Base-by-base conservation (phyloP, 2,888 invertebrate genomes). In the Callimorpha dominula region DNA sequence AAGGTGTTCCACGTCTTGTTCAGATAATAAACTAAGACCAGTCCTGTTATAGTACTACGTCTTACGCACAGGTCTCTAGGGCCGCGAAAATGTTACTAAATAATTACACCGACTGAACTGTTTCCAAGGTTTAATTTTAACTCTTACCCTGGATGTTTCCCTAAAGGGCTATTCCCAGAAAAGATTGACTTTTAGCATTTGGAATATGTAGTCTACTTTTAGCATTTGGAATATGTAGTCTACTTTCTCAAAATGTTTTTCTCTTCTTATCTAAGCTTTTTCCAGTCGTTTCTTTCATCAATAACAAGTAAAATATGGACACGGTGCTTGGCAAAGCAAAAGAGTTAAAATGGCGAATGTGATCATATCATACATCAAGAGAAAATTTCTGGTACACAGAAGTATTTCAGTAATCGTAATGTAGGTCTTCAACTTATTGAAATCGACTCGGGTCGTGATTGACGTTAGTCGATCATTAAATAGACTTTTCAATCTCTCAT, bases 1-100 rank as follows among this genome's bases (percentile, higher is more conserved):
- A 84, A 84, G 82, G 84, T 82, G 75, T 76, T 81, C 78, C 78
- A 82, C 84, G 76, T 79, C 81, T 68, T 76, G 75, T 72, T 54
- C 72, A 79, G 77, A 78, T 78, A 81, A 74, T 81, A 80, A 75
- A 77, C 63, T 68, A 9, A 75, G 81, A 84, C 83, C 81, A 71
- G 84, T 84, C 74, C 70, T 69, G 69, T 68, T 66, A 72, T 82
- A 80, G 82, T 82, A 84, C 82, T 84, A 83, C 79, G 70, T 69
- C 67, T 77, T 78, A 78, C 79, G 72, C 74, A 73, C 80, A 77
- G 80, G 72, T 80, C 75, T 81, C 67, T 70, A 78, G 74, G 73
- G 75, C 75, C 75, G 72, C 76, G 76, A 78, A 31, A 80, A 77
- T 76, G 69, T 74, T 74, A 73, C 72, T 73, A 60, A 76, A 63